Base-by-base conservation (phyloP, 1,140 invertebrate genomes). In the Chionoecetes opilio region DNA sequence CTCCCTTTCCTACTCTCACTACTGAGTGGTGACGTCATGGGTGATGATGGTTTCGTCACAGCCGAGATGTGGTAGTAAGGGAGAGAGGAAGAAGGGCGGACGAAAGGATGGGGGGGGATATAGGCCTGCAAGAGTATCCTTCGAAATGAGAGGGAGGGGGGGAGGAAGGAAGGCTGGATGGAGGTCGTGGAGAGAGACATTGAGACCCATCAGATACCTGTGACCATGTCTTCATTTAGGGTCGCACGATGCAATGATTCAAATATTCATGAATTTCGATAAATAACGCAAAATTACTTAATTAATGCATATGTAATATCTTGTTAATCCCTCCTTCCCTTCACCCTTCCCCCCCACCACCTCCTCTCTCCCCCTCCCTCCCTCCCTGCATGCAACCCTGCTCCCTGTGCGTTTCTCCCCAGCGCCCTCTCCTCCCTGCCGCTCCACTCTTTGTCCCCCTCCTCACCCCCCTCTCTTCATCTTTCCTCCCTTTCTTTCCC, bases 341-440 rank as follows among this genome's bases (percentile, higher is more conserved):
- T 75, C 21, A 0, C 21, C n/a, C 63, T 21, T 26, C 2, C 26
- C n/a, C 21, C n/a, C 63, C 21, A 8, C 21, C 53, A 21, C 53
- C 21, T 21, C 26, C 53, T 63, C 53, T 63, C 53, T 63, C 53
- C 32, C 84, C 32, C 84, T 38, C 87, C 41, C 87, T 89, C 87
- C 41, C 87, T 89, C 87, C 41, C 37, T 89, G 35, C 41, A 34
- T 89, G 35, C 41, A 5, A 14, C 14, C 41, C 5, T 46, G 5
- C 5, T 46, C 41, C 5, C 14, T 26, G 63, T 26, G 21, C 63
- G 63, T 75, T n/a, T 75, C n/a, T n/a, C 21, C 63, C n/a, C 63
- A n/a, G 11, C 63, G 63, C 21, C 63, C 63, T 75, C 21, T 75
- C 63, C 63, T 89, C 37, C 87, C n/a, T n/a, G 21, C n/a, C 63